A percentile compares a stretch with the other conserved stretches of the same genome.
Conservation (phyloP, 2,797 vertebrate genomes). For the Bufotes viridis region DNA sequence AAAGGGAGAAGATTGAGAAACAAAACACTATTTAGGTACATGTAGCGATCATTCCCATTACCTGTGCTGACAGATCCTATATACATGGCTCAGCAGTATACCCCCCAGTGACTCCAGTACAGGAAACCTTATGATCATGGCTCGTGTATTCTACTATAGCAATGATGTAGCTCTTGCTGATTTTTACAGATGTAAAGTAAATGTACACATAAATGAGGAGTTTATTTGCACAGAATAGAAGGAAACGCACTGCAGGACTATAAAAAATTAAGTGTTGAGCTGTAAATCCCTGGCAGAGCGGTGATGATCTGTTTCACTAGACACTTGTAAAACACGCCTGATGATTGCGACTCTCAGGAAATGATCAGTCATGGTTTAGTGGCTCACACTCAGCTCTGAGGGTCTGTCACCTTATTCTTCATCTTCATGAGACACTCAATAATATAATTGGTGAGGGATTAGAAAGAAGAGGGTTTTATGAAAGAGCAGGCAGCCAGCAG, state of each 20-base stretch:
- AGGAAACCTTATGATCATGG: not conserved
- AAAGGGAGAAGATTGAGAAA: not conserved
- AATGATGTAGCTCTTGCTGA: not conserved
- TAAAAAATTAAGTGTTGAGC: constrained; percentile 1
- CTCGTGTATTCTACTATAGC: not conserved
- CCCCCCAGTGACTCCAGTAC: not conserved
- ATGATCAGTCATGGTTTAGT: constrained; percentile 57
- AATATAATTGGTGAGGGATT: constrained; percentile 57
- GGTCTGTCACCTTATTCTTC: constrained; percentile 55
- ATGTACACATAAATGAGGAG: not conserved
- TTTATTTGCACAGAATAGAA: constrained; percentile 7
- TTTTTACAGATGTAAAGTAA: not conserved
- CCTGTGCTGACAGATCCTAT: not conserved
- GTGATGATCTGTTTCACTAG: constrained; percentile 23
- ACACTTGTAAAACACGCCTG: constrained; percentile 9
- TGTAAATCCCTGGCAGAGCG: constrained; percentile 27
- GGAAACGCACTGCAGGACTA: not conserved
- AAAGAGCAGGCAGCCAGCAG: constrained; percentile 33
- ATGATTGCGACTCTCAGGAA: constrained; percentile 49
- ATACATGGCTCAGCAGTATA: not conserved
- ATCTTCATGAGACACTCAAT: constrained; percentile 56
- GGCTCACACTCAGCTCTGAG: constrained; percentile 37
- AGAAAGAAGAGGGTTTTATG: constrained; percentile 37
- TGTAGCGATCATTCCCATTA: not conserved
- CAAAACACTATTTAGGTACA: not conserved